Evolutionary conservation across 1,140 invertebrate genomes (phyloP), one percentile per base, ranked within the genome.

Genomic region (Drosophila ficusphila): DNA sequence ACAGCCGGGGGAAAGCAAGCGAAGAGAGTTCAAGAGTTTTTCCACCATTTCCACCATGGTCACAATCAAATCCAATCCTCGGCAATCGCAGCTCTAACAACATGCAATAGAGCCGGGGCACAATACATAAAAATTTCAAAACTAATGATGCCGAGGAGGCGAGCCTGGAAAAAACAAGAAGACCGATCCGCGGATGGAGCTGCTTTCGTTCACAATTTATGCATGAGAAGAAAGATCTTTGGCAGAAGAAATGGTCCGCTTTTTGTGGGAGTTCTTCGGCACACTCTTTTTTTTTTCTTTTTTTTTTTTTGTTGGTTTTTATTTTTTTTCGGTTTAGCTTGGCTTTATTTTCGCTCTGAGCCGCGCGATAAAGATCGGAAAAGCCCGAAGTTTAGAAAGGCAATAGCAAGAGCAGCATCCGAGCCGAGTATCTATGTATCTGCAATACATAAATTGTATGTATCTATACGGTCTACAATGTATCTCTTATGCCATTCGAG

Each of bases 311-410:
- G n/a, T n/a, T n/a, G n/a, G n/a, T n/a, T n/a, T n/a, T n/a, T n/a
- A n/a, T n/a, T n/a, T n/a, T n/a, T n/a, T 14, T 5, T 23, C 5
- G 5, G 18, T 34, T 57, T 25, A 11, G 19, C 18, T 41, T 52
- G 25, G 18, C 41, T 75, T 33, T 54, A 29, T 60, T 39, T 79
- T 39, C 36, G 39, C 52, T 52, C 8, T 57, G 33, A 48, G 58
- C 36, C 18, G 42, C 79, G 16, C 38, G 81, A 85, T 85, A 85
- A 85, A 75, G 76, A 85, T 85, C 81, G 82, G 81, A 86, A 76
- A 76, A 86, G 81, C 72, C 58, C 70, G 57, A 88, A 86, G 81
- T 85, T 85, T 85, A 85, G 79, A 85, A 85, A 85, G 79, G 79
- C 79, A 85, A 69, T 39, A 72, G 64, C 81, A 34, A 47, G 38